Base-by-base conservation (phyloP, 2,797 vertebrate species). In the Botia almorhae region DNA sequence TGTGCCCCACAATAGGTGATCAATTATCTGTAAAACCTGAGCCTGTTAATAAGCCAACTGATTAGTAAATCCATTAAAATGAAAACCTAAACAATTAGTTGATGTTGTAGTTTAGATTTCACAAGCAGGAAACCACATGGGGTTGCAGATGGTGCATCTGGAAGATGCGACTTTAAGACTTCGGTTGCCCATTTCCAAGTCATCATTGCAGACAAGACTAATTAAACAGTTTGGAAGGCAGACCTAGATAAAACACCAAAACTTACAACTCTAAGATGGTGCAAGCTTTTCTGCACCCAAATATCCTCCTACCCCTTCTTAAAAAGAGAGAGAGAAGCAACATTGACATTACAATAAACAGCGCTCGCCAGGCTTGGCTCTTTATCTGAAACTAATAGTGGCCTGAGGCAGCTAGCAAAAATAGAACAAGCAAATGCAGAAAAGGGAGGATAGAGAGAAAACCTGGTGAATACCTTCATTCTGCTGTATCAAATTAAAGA, bases 311-410 rank as follows among this genome's bases (percentile, higher is more conserved):
- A 77, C 36, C 17, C 65, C 17, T 78, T 65, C 55, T 21, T 21
- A 56, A 70, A 79, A 65, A 4, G 0, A 67, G 36, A 73, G 51
- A 17, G 33, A 55, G 48, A 33, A 4, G 13, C 12, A 17, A 65
- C 78, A 73, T 64, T 10, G 26, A 55, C 48, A 33, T 80, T 80
- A 72, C 48, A 83, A 80, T 83, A 80, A 83, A 69, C 33, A 65
- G 68, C 39, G 65, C 72, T 83, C 69, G 33, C 76, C 69, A 68
- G 76, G 78, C 76, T 80, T 82, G 83, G 80, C 83, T 82, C 63
- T 74, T 70, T 76, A 68, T 69, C 71, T 65, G 80, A 78, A 84
- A 82, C 83, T 84, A 84, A 84, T 75, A 68, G 76, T 72, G 77
- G 65, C 76, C 71, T 74, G 75, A 74, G 76, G 80, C 80, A 70